Evolutionary conservation across 2,888 invertebrate genomes (phyloP).

Genomic region (Drosophila meridiana): DNA sequence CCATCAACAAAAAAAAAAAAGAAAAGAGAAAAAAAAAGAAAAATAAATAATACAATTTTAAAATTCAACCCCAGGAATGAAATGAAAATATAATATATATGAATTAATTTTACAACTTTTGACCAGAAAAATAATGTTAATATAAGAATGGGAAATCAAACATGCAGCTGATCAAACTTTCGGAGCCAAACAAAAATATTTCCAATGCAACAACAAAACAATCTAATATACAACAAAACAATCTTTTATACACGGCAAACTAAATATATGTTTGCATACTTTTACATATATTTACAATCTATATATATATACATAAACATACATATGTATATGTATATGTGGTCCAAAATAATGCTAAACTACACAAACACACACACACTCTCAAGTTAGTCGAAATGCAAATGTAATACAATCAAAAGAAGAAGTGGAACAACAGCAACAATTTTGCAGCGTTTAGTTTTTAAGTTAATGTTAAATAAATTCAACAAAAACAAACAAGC

Average conservation of each 20-base stretch:
- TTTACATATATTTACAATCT: constrained; percentile 33
- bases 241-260: constrained; percentile 21
- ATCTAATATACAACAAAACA: background rate
- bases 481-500: constrained; percentile 9
- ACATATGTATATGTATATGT: constrained; percentile 8
- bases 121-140: constrained; percentile 23
- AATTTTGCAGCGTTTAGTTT: constrained; percentile 49
- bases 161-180: constrained; percentile 48
- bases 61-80: constrained; percentile 12
- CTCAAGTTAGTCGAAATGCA: constrained; percentile 25
- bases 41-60: background rate
- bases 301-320: constrained; percentile 4
- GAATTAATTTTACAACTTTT: constrained; percentile 13
- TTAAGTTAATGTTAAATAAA: constrained; percentile 53
- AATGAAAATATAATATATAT: constrained; percentile 6
- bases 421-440: constrained; percentile 15
- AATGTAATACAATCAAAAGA: constrained; percentile 54
- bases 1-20: constrained; percentile 50
- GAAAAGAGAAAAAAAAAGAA: background rate
- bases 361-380: constrained; percentile 5
- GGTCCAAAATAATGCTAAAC: constrained; percentile 7
- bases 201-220: background rate
- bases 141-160: constrained; percentile 26
- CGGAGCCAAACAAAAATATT: constrained; percentile 37
- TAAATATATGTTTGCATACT: constrained; percentile 23